phyloP scores from a whole-genome alignment of 2,797 vertebrate species.

The Microcaecilia unicolor region DNA sequence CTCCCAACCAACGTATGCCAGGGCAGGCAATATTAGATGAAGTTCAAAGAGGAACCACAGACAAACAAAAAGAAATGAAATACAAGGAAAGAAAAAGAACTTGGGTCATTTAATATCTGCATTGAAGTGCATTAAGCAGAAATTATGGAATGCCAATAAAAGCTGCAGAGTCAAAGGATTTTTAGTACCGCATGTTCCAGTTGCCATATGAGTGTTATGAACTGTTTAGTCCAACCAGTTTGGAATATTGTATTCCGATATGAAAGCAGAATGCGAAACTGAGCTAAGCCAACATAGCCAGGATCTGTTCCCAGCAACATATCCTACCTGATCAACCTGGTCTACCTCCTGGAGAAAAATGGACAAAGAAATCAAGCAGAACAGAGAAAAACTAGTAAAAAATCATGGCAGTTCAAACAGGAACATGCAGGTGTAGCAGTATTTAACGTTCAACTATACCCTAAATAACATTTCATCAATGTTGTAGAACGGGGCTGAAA shows the following conservation, averaged over 20 bases:
- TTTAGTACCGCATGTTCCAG: constrained; percentile 90
- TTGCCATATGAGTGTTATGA: constrained; percentile 91
- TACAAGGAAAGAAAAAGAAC: constrained; percentile 55
- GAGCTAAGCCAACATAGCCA: constrained; percentile 78
- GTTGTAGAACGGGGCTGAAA: too few species aligned
- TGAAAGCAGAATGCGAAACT: constrained; percentile 89
- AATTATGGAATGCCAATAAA: constrained; percentile 73
- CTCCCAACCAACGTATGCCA: constrained; percentile 56
- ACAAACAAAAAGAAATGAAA: constrained; percentile 46
- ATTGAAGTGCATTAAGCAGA: constrained; percentile 77
- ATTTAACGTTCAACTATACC: constrained; percentile 19
- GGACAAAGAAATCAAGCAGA: constrained; percentile 82
- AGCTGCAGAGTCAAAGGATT: constrained; percentile 61
- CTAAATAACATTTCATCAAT: constrained; percentile 9
- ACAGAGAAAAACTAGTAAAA: constrained; percentile 97
- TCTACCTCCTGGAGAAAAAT: constrained; percentile 92
- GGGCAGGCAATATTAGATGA: constrained; percentile 76
- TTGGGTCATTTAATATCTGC: constrained; percentile 72
- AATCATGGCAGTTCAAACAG: constrained; percentile 61
- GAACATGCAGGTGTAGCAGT: constrained; percentile 49
- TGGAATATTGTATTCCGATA: constrained; percentile 72
- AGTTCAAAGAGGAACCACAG: constrained; percentile 72
- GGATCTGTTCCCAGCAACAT: constrained; percentile 60
- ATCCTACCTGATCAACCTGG: constrained; percentile 98
- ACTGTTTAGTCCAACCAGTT: constrained; percentile 75